Evolutionary conservation across 2,797 vertebrate genomes (phyloP), one percentile per base, ranked within the genome.

Genomic region (Malurus splendens): DNA sequence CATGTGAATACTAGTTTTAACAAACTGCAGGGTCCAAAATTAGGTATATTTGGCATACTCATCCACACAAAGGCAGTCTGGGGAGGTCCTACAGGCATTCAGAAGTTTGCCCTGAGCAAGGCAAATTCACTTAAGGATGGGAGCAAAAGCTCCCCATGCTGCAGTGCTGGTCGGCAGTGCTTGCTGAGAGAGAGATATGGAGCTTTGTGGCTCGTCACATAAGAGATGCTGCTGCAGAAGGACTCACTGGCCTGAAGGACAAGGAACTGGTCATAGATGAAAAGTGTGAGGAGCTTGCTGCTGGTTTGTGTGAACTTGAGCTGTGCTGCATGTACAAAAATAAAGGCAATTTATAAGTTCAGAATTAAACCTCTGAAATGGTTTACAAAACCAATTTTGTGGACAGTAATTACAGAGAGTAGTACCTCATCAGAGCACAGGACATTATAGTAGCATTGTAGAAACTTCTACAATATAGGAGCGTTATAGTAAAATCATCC

Each of bases 121-220:
- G 10, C 38, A 68, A 64, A 54, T 15, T 36, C 42, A 36, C 5
- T 20, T 0, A 4, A 44, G 14, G 36, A 13, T 22, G 9, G 38
- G 12, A 60, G 11, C 27, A 44, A 74, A 73, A 55, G 11, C 28
- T 86, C 14, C 11, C 7, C 13, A 4, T 36, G 24, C 23, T 57
- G 30, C 47, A 70, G 17, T 1, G 2, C 27, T 56, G 48, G 38
- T 17, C 13, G 22, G 33, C 12, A 75, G 23, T 10, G 13, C 19
- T 47, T 78, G 38, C 48, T 80, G 42, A 25, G 30, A 72, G 30
- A 72, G 71, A 60, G 8, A 10, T 36, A 18, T n/a, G 45, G 32
- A 60, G 15, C 20, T 14, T 20, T 1, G 0, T 33, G 23, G 16
- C 24, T 36, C 23, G 48, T 74, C 71, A 30, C 4, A 0, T 30